Evolutionary conservation across 1,140 invertebrate species (phyloP), one percentile per base, ranked within the genome.

Genomic region (Drosophila guanche): DNA sequence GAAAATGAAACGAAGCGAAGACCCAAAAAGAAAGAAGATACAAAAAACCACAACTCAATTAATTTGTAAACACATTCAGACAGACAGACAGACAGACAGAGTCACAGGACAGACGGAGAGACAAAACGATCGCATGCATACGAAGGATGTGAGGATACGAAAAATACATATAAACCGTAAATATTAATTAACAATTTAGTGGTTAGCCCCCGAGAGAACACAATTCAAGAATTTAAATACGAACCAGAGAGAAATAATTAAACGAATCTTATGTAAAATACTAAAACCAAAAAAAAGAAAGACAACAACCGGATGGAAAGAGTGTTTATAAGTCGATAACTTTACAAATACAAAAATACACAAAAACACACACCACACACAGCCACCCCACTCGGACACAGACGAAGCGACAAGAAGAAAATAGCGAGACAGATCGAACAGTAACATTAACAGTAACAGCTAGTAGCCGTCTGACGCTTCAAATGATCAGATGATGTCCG

Each of bases 191-290:
- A 56, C 8, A 67, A 37, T 37, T 67, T 68, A 68, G 62, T 68
- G 62, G 65, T 68, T 68, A 68, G 50, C 62, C 65, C 63, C 50
- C 25, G 20, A 67, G 22, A 33, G 47, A 68, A 68, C 63, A 55
- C 52, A 51, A 68, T 68, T 37, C 62, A 68, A 56, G 65, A 68
- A 68, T 68, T 68, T 68, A 68, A 37, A 68, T 53, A 68, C 62
- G 50, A 68, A 68, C 62, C 65, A 40, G 50, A 68, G 33, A 68
- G 65, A 68, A 62, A 68, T 37, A 37, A 37, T 51, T 68, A 56
- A 68, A 68, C 62, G 25, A 68, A 68, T 55, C 65, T 68, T 68
- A 63, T 68, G 65, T 68, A 68, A 68, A 68, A 68, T 68, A 68
- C 42, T 68, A 68, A 68, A 68, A 40, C 33, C 45, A 41, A 12